Conservation (phyloP, 2,113 vertebrate species). For the Tachysurus vachellii region DNA sequence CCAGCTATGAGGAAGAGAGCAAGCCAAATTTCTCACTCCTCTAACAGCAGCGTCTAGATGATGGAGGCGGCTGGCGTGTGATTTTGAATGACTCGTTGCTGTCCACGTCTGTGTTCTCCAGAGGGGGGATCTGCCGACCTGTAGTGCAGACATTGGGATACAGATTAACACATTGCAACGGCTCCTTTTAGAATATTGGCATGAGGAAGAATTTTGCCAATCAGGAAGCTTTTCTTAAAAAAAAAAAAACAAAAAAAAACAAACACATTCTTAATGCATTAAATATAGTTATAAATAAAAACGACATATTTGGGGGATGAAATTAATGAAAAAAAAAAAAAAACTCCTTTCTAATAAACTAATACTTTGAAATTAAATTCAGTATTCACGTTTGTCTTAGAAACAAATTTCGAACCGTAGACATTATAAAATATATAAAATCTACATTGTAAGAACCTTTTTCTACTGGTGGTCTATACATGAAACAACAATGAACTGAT, state of each 20-base stretch:
- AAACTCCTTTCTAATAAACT: too few species aligned
- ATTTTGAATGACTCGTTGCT: slow-evolving; percentile 87
- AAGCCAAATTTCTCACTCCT: slow-evolving; percentile 34
- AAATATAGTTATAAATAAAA: not conserved
- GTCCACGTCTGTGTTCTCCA: slow-evolving; percentile 85
- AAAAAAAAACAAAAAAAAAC: too few species aligned
- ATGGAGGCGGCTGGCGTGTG: slow-evolving; percentile 71
- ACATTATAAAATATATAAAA: not conserved
- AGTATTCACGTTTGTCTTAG: not conserved
- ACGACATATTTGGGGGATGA: not conserved
- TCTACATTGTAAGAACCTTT: not conserved
- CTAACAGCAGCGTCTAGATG: slow-evolving; percentile 86
- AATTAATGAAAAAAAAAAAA: not conserved
- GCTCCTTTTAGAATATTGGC: not conserved
- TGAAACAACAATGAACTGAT: not conserved
- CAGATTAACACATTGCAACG: not conserved
- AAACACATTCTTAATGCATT: not conserved
- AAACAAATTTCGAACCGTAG: not conserved
- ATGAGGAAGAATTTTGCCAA: not conserved
- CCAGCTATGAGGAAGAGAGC: not conserved
- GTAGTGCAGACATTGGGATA: slow-evolving; percentile 56
- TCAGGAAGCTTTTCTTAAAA: not conserved
- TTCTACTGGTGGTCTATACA: not conserved
- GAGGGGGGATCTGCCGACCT: slow-evolving; percentile 93
- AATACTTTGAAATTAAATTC: not conserved